These are phyloP conservation scores for Lithodes maja DNA, from an alignment of 2,888 invertebrate species.

Conservation along the genomic window DNA sequence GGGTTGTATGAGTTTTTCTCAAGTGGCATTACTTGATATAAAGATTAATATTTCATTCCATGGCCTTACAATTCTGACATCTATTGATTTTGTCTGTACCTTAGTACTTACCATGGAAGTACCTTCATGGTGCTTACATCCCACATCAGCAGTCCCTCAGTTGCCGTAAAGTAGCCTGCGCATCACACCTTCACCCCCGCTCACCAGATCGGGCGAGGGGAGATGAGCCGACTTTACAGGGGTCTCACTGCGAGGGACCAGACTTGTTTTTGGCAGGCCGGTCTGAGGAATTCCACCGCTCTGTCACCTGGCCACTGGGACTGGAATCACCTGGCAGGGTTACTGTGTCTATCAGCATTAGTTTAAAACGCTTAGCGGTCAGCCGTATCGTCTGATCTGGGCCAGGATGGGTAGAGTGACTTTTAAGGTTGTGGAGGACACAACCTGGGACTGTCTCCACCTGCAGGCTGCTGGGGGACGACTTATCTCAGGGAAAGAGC, in stretches of 20 bases:
- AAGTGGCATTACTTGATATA: too few relatives aligned
- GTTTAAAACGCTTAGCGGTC: constrained; percentile 35
- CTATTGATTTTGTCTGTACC: too few relatives aligned
- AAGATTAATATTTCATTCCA: too few relatives aligned
- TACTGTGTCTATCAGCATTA: background rate
- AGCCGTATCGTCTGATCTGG: constrained; percentile 9
- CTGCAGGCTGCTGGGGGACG: too few relatives aligned
- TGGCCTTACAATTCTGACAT: too few relatives aligned
- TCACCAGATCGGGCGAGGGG: background rate
- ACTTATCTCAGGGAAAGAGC: too few relatives aligned
- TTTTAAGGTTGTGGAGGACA: background rate
- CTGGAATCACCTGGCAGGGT: background rate
- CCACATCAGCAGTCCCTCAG: too few relatives aligned
- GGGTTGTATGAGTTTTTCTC: too few relatives aligned
- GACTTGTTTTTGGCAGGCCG: background rate
- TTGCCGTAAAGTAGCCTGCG: background rate
- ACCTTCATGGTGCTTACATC: too few relatives aligned
- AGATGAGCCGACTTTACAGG: background rate
- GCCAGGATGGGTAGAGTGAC: background rate
- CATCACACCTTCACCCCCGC: background rate
- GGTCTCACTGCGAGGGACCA: background rate
- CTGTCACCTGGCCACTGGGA: background rate
- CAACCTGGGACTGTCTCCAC: too few relatives aligned
- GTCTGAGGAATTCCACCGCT: background rate
- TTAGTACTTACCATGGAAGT: too few relatives aligned